phyloP scores from a whole-genome alignment of 2,113 vertebrate species.

The Salvator merianae region DNA sequence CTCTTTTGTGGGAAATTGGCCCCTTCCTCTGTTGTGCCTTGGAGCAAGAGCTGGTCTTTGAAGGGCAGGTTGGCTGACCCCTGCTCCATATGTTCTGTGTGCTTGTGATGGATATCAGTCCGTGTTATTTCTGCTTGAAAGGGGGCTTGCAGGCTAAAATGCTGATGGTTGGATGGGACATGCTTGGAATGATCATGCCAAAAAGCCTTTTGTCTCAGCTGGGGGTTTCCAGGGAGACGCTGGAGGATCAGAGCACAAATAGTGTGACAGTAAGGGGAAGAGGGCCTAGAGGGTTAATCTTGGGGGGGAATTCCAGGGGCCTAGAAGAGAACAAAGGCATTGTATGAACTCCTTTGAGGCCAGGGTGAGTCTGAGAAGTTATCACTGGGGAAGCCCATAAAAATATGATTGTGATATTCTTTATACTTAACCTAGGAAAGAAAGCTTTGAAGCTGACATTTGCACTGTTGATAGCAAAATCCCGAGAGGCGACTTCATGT shows the following conservation, averaged over 20 bases:
- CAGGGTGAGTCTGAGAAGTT: not conserved
- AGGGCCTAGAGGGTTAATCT: not conserved
- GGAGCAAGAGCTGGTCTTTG: not conserved
- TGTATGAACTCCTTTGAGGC: not conserved
- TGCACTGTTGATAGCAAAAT: not conserved
- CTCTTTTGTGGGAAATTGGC: not conserved
- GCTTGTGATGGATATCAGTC: not conserved
- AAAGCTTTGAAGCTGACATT: not conserved
- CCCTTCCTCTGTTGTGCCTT: too few species aligned
- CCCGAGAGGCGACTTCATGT: not conserved
- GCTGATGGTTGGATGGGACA: not conserved
- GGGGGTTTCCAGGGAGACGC: not conserved
- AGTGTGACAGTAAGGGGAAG: not conserved
- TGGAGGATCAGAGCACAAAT: not conserved
- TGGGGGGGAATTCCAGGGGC: not conserved
- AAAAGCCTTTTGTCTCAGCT: not conserved
- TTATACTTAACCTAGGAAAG: not conserved
- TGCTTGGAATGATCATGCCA: not conserved
- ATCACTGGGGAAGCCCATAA: not conserved
- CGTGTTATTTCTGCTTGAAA: not conserved
- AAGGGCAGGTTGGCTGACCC: not conserved
- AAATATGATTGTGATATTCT: not conserved
- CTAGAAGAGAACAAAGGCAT: conserved; percentile 4
- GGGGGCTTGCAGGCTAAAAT: not conserved
- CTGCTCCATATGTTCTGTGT: not conserved